phyloP scores from a whole-genome alignment of 2,888 invertebrate genomes.

The Drosophila monieri region DNA sequence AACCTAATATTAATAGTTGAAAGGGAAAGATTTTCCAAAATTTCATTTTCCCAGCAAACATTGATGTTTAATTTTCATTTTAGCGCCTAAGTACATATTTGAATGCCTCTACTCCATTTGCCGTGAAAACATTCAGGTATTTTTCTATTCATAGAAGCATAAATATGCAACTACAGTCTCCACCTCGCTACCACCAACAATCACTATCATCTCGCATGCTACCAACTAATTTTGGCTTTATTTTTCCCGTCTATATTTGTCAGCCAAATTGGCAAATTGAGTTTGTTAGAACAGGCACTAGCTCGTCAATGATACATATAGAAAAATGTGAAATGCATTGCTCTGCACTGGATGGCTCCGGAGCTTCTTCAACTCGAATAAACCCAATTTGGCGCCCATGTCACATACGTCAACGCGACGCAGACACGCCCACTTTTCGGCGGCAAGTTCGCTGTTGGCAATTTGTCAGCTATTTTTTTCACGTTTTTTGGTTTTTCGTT shows the following conservation, averaged over 20 bases:
- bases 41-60: neutral
- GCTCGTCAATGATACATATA: conserved; percentile 12
- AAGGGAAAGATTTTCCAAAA: neutral
- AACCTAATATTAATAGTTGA: neutral
- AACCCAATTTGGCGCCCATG: conserved; percentile 78
- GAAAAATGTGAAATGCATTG: conserved; percentile 52
- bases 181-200: neutral
- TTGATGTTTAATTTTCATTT: neutral
- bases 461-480: conserved; percentile 68
- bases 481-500: conserved; percentile 12
- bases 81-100: conserved; percentile 5
- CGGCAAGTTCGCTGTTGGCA: conserved; percentile 54
- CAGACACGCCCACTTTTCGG: conserved; percentile 60
- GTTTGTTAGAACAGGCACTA: conserved; percentile 49
- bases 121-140: neutral
- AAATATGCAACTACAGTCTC: neutral
- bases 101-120: neutral
- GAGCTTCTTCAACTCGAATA: conserved; percentile 30
- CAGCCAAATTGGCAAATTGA: conserved; percentile 63
- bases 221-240: conserved; percentile 67
- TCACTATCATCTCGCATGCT: conserved; percentile 55
- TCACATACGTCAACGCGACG: conserved; percentile 75
- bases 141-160: neutral
- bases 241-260: conserved; percentile 35
- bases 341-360: conserved; percentile 23